Base-by-base conservation (phyloP, 2,888 invertebrate genomes). In the Diarsia brunnea region DNA sequence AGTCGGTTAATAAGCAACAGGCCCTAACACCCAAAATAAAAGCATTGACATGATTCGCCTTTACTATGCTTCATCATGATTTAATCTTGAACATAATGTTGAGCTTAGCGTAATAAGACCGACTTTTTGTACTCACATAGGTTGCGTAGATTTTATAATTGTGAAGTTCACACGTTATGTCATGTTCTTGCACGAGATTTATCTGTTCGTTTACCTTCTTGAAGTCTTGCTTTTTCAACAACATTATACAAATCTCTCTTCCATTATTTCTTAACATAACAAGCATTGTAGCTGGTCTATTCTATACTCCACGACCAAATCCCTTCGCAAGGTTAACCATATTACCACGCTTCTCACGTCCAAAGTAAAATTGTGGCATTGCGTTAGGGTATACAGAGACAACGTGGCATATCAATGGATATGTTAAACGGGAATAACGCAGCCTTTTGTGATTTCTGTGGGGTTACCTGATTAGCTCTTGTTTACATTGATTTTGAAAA, bases 301-400 rank as follows among this genome's bases (percentile, higher is more conserved):
- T 81, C 5, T 21, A 64, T 76, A 76, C 85, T 53, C 38, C 4
- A 63, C 55, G 0, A 31, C 0, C 11, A 4, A 16, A 69, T 51
- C 31, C 51, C 16, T 73, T 60, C 2, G 21, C 51, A 74, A 58
- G 60, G 65, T 67, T 63, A 68, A 49, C 21, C 60, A 76, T 24
- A 47, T 82, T 76, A 87, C 58, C 65, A 87, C 64, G 31, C 77
- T 19, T 69, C 69, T 69, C 88, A 78, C 78, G 84, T 77, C 0
- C 27, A 31, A 55, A 55, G 49, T 45, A 73, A 76, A 82, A 75
- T 78, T 78, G 63, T 71, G 68, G 68, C 61, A 38, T 63, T 66
- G 65, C 71, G 77, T 72, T 49, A n/a, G 24, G 66, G 76, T 66
- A 73, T 55, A 65, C 58, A 53, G 69, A 69, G n/a, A 31, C 65